Percentiles rank a stretch among this genome's conserved stretches.
These are phyloP conservation scores for Lytechinus variegatus DNA, from an alignment of 35 echinoderm and acorn worm genomes.

Conservation along the genomic window DNA sequence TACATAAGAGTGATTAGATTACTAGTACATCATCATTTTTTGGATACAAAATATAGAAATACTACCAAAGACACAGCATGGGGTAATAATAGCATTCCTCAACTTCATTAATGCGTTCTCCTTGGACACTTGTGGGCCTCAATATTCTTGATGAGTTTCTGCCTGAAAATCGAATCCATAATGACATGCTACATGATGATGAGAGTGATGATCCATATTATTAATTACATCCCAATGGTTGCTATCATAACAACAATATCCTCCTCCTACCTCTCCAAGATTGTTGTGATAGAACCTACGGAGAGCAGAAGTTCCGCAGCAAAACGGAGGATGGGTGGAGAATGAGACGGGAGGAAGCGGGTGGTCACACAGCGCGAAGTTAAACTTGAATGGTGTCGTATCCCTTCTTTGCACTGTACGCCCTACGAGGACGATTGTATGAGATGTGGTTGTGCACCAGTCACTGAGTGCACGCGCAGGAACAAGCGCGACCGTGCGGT, in stretches of 20 bases:
- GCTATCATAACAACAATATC: constrained; percentile 12
- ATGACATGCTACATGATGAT: background rate
- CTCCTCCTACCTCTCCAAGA: background rate
- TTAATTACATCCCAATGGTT: constrained; percentile 13
- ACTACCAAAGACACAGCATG: background rate
- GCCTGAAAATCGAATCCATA: background rate
- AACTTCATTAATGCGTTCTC: background rate
- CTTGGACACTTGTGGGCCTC: background rate
- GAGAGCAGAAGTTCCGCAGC: background rate
- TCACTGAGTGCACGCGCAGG: background rate
- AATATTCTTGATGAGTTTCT: constrained; percentile 18
- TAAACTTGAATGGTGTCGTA: background rate
- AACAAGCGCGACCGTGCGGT: background rate
- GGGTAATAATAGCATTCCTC: background rate
- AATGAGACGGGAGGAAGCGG: background rate
- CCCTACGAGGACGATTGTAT: background rate
- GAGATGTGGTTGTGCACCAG: constrained; percentile 9
- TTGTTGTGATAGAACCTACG: background rate
- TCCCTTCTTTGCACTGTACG: background rate
- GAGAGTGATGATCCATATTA: background rate
- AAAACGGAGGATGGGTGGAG: background rate
- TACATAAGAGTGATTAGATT: background rate
- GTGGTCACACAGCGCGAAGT: background rate
- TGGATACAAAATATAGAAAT: background rate
- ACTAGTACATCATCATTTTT: background rate